Evolutionary conservation across 2,797 vertebrate species (phyloP).

Genomic region (Botia kubotai): DNA sequence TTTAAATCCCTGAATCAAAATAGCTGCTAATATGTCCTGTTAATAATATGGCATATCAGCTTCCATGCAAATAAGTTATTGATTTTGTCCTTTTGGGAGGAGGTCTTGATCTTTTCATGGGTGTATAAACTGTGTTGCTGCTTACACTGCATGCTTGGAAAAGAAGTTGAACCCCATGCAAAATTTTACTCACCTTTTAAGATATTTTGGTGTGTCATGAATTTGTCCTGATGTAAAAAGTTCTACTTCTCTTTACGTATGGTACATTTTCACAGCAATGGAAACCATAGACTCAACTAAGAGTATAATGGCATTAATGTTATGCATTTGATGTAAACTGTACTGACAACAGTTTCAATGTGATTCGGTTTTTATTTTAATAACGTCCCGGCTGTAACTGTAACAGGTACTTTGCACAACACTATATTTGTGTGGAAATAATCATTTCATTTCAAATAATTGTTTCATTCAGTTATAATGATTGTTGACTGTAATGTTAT

Average conservation of each 20-base stretch:
- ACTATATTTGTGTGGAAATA: constrained; percentile 25
- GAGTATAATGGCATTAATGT: not conserved
- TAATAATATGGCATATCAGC: constrained; percentile 12
- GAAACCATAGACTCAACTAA: not conserved
- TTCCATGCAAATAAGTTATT: not conserved
- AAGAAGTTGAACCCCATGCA: not conserved
- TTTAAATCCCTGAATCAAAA: not conserved
- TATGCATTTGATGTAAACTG: constrained; percentile 4
- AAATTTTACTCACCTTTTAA: not conserved
- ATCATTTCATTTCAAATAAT: no score
- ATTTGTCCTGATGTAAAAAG: not conserved
- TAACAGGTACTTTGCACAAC: constrained; percentile 32
- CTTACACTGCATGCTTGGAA: not conserved
- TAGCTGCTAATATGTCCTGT: constrained; percentile 19
- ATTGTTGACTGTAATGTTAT: no score
- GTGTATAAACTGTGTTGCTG: not conserved
- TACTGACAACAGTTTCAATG: not conserved
- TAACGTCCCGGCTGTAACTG: not conserved
- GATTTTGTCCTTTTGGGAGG: not conserved
- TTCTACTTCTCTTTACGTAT: not conserved
- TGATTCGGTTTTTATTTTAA: not conserved
- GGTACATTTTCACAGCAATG: constrained; percentile 18
- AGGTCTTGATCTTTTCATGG: not conserved
- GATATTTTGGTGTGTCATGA: not conserved
- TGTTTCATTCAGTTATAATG: not conserved